Evolutionary conservation across 2,888 invertebrate genomes (phyloP).

Genomic region (Troides aeacus): DNA sequence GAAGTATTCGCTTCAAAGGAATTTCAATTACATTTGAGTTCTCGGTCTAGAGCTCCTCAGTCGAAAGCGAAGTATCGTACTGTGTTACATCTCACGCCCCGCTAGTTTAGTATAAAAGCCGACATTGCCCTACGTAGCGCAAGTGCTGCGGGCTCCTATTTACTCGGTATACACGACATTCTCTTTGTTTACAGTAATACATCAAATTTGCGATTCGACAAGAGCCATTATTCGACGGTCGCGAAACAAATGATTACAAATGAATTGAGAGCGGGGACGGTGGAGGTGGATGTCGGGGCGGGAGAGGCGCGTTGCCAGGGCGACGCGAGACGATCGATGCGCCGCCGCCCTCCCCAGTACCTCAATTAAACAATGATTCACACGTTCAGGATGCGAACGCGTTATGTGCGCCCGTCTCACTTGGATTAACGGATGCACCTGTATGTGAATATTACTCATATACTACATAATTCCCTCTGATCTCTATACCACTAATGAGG

Average conservation of each 20-base stretch:
- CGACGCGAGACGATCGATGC: constrained; percentile 76
- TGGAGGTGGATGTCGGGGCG: constrained; percentile 40
- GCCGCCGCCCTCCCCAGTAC: constrained; percentile 43
- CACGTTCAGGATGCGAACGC: constrained; percentile 64
- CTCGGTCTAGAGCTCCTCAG: constrained; percentile 31
- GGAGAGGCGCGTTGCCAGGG: constrained; percentile 59
- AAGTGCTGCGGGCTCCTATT: background rate
- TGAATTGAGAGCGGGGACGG: constrained; percentile 59
- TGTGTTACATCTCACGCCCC: constrained; percentile 31
- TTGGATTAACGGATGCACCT: constrained; percentile 36
- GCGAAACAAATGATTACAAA: constrained; percentile 80
- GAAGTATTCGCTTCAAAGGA: constrained; percentile 7
- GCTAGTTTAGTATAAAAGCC: background rate
- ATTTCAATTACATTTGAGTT: constrained; percentile 30
- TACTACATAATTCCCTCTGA: constrained; percentile 5
- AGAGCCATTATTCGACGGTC: constrained; percentile 70
- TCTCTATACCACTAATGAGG: constrained; percentile 19
- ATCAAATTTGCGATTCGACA: constrained; percentile 72
- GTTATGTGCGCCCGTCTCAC: constrained; percentile 42
- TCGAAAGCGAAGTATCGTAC: constrained; percentile 30
- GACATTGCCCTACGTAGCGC: background rate
- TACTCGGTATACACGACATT: constrained; percentile 27
- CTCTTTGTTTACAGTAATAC: constrained; percentile 46
- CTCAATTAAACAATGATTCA: constrained; percentile 75
- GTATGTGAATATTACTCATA: constrained; percentile 21